Conservation (phyloP, 2,797 vertebrate genomes). For the Halcyon badia region DNA sequence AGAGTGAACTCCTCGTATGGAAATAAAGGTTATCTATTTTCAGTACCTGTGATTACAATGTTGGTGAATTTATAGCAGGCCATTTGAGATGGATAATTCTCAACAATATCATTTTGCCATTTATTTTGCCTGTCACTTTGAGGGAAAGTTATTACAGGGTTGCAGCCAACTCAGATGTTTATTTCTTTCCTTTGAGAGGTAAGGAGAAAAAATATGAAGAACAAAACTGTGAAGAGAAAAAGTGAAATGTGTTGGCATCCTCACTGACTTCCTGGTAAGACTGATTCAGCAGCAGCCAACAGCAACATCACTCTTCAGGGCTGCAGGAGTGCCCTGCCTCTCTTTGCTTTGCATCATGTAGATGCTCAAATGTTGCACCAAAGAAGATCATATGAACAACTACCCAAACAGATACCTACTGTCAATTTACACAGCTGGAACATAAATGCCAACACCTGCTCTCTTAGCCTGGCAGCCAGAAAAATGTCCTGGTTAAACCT, state of each 20-base stretch:
- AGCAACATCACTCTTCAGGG: neutral
- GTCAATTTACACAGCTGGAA: constrained; percentile 4
- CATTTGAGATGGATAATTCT: neutral
- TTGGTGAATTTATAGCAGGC: constrained; percentile 19
- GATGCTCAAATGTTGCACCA: neutral
- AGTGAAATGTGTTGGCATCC: neutral
- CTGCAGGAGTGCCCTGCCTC: neutral
- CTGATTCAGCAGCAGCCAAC: neutral
- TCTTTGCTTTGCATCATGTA: neutral
- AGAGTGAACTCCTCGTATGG: constrained; percentile 33
- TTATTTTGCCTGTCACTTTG: constrained; percentile 36
- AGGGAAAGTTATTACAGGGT: constrained; percentile 2
- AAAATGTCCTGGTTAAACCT: neutral
- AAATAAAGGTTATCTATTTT: constrained; percentile 42
- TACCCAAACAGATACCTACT: neutral
- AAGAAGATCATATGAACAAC: neutral
- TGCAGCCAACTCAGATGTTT: constrained; percentile 21
- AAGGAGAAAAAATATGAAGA: neutral
- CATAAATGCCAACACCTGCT: neutral
- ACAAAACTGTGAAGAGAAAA: neutral
- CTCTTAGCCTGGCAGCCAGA: neutral
- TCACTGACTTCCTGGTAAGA: neutral
- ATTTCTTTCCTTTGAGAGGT: constrained; percentile 17
- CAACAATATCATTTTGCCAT: constrained; percentile 22
- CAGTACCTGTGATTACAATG: constrained; percentile 16